phyloP scores from a whole-genome alignment of 2,797 vertebrate species.

The Pagetopsis macropterus region DNA sequence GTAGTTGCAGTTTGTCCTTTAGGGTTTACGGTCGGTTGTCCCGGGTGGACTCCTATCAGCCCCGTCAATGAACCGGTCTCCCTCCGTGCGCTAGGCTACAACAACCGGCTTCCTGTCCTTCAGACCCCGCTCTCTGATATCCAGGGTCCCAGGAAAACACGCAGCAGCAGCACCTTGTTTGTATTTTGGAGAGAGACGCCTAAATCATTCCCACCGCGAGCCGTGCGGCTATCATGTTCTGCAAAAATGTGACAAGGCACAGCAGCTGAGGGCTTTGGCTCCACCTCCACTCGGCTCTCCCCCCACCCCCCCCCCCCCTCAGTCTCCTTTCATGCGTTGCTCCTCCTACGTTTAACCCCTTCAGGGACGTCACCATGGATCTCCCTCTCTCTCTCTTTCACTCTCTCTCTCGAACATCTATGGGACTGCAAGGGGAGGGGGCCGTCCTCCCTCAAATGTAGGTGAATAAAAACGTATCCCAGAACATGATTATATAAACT shows the following conservation, averaged over 20 bases:
- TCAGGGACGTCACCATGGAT: conserved; percentile 63
- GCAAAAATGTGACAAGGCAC: conserved; percentile 80
- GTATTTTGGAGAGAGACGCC: conserved; percentile 41
- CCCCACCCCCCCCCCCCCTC: conserved; percentile 25
- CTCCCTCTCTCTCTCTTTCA: conserved; percentile 29
- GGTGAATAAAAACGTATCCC: conserved; percentile 64
- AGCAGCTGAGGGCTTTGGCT: conserved; percentile 80
- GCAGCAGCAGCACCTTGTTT: conserved; percentile 56
- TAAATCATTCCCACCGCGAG: conserved; percentile 64
- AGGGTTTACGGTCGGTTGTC: conserved; percentile 57
- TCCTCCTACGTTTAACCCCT: conserved; percentile 81
- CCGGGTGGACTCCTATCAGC: conserved; percentile 68
- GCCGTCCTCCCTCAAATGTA: conserved; percentile 30
- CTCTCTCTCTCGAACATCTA: conserved; percentile 10
- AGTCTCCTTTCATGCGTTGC: conserved; percentile 61
- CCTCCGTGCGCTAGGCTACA: conserved; percentile 39
- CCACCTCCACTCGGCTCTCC: conserved; percentile 63
- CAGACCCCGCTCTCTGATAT: conserved; percentile 28
- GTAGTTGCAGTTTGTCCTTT: conserved; percentile 53
- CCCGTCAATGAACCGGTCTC: conserved; percentile 44
- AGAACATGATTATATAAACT: conserved; percentile 69
- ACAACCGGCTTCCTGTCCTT: conserved; percentile 18
- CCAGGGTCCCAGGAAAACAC: conserved; percentile 36
- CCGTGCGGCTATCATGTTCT: conserved; percentile 73
- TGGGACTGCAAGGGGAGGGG: conserved; percentile 20